Evolutionary conservation across 2,113 vertebrate species (phyloP), one percentile per base, ranked within the genome.

Genomic region (Hystrix brachyura): DNA sequence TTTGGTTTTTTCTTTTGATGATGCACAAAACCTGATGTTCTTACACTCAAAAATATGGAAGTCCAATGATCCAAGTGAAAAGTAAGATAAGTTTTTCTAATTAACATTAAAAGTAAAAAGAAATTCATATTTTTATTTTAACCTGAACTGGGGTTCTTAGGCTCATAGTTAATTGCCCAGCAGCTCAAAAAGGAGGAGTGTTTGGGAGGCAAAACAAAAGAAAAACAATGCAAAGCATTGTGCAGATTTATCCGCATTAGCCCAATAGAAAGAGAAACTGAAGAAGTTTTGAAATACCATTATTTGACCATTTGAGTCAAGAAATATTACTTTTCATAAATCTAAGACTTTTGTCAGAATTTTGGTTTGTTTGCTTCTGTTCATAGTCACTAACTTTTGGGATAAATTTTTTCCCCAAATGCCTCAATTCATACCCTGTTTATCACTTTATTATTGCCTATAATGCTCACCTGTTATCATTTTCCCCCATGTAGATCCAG

Each of bases 31-130:
- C 19, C 85, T 57, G 46, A 62, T 78, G 64, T 55, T 21, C 51
- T 81, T 87, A 87, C 32, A 90, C 11, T 87, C 27, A 90, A 93
- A 74, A 15, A 15, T 57, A 74, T 29, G 53, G 71, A 83, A 90
- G 12, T 64, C 9, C 27, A 90, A 65, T 67, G 53, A 90, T 85
- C 21, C 78, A 51, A 86, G 67, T 81, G 32, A 85, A 91, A 78
- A 89, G 0, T 23, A 59, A 90, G 12, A 43, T 80, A 65, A 13
- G 48, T 46, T 83, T 90, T 92, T 94, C 34, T 78, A 62, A 48
- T 21, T 81, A 84, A 60, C 79, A 97, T 92, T 91, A 94, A 93
- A 62, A 86, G 17, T n/a, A 21, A 85, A 91, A 92, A 81, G 48
- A 76, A 76, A 76, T 27, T 25, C 25, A 51, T 76, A 48, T 48